phyloP scores from a whole-genome alignment of 2,888 invertebrate species.

The Leptinotarsa rubiginosa region DNA sequence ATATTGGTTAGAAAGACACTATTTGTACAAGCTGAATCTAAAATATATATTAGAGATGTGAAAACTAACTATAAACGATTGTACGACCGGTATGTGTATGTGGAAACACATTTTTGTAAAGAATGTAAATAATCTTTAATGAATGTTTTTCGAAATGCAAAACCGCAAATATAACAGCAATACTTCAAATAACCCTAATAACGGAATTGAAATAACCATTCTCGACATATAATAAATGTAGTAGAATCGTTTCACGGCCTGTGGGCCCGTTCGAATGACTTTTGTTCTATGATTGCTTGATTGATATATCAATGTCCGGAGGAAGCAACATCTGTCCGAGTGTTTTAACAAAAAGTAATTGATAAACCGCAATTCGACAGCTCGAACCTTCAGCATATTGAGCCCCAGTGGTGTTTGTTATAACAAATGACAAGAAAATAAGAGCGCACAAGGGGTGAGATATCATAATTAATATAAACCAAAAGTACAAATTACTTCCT shows the following conservation, averaged over 20 bases:
- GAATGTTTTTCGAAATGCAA: constrained; percentile 7
- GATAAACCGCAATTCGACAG: constrained; percentile 45
- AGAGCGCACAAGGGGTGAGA: constrained; percentile 44
- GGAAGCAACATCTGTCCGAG: constrained; percentile 47
- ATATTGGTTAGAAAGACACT: no score
- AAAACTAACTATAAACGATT: neutral
- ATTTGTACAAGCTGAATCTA: neutral
- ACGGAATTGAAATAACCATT: constrained; percentile 19
- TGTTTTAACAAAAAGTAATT: constrained; percentile 46
- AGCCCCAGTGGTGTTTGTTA: constrained; percentile 42
- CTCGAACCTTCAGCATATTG: constrained; percentile 37
- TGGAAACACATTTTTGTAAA: neutral
- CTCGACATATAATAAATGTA: constrained; percentile 21
- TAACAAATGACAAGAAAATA: constrained; percentile 26
- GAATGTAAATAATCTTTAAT: constrained; percentile 15
- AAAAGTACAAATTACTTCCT: constrained; percentile 53
- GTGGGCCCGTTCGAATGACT: constrained; percentile 17
- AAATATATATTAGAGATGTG: neutral
- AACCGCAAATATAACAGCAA: constrained; percentile 24
- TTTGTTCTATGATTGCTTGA: constrained; percentile 33
- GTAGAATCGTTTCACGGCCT: constrained; percentile 30
- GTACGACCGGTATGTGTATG: neutral
- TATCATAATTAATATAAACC: constrained; percentile 51
- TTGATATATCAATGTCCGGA: constrained; percentile 54
- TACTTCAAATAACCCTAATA: constrained; percentile 22